Evolutionary conservation across 2,888 invertebrate species (phyloP), one percentile per base, ranked within the genome.

Genomic region (Xanthia icteritia): DNA sequence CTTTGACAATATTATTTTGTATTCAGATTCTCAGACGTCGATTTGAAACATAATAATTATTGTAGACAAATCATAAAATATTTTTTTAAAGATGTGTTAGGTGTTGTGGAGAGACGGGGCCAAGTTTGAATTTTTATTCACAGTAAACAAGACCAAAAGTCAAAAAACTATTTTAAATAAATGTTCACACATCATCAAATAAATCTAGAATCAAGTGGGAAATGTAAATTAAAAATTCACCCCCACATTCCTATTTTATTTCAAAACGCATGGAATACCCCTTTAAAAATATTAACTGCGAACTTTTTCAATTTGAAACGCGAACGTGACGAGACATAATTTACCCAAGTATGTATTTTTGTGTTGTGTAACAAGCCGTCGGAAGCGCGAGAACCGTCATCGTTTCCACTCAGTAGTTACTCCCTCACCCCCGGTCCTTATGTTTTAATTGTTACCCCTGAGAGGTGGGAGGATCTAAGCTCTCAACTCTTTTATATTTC

Each of bases 361-460:
- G 90, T 91, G 90, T 89, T 89, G 88, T 89, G 87, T 88, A 90
- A 90, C 92, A 90, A 92, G 90, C 91, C 85, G 88, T 86, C 88
- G 89, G 88, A 88, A 90, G 87, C 87, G 87, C 86, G 90, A 91
- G 91, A 92, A 87, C 89, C 91, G 92, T 94, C 93, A 94, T 94
- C 90, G 92, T 91, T 93, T 94, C 94, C 94, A 95, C 96, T 96
- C 91, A 95, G 95, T 95, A 94, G 94, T 94, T 94, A 91, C 94
- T 91, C 93, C 92, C 91, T 92, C 91, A 84, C 92, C 92, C 92
- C 90, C 89, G 85, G 89, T 92, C 92, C 94, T 95, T 92, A 92
- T 93, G 94, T 94, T 95, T 96, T 96, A 96, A 96, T 96, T 96
- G 96, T 96, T 93, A 94, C 93, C 90, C 86, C 91, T 95, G 93